Base-by-base conservation (phyloP, 2,797 vertebrate genomes). In the Falco cherrug region DNA sequence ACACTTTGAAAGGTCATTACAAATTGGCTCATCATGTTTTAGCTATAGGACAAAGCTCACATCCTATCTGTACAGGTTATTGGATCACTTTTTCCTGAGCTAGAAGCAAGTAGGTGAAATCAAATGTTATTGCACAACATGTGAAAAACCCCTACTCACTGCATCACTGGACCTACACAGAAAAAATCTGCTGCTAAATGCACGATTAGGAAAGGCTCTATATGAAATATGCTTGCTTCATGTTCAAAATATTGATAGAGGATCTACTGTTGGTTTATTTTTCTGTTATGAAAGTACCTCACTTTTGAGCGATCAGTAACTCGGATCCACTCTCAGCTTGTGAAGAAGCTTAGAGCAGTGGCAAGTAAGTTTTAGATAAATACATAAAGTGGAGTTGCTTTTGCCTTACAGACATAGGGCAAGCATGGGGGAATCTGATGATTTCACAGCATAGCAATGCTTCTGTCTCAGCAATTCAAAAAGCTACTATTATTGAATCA, bases 401-500 rank as follows among this genome's bases (percentile, higher is more conserved):
- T 94, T 81, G 37, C 48, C 41, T 86, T 86, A 81, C 22, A 89
- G 69, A 92, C 70, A 76, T 1, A 88, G 61, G 43, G 47, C 59
- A 88, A 67, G 35, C 56, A 91, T 29, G 6, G 54, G 56, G 48
- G 39, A 90, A 86, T 33, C 39, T 82, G 79, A 92, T 86, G 82
- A 79, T 81, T 88, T 93, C 90, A 84, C 82, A 93, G 91, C 82
- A 31, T 61, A 76, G 76, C 48, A 90, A 56, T 79, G 79, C 59
- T 88, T 73, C 16, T 83, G 61, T 69, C 75, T 71, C 76, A 87
- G 76, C 65, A 91, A 94, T 78, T 91, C 79, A 86, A 26, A 86
- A 45, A 89, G 35, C 65, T 81, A 26, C 39, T 88, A 64, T 70
- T 71, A 76, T 51, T 5, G 1, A 97, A 79, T 86, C 45, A 77